A percentile compares a stretch with the other conserved stretches of the same genome.
Conservation (phyloP, 2,888 invertebrate species). For the Sminthurinus aureus region DNA sequence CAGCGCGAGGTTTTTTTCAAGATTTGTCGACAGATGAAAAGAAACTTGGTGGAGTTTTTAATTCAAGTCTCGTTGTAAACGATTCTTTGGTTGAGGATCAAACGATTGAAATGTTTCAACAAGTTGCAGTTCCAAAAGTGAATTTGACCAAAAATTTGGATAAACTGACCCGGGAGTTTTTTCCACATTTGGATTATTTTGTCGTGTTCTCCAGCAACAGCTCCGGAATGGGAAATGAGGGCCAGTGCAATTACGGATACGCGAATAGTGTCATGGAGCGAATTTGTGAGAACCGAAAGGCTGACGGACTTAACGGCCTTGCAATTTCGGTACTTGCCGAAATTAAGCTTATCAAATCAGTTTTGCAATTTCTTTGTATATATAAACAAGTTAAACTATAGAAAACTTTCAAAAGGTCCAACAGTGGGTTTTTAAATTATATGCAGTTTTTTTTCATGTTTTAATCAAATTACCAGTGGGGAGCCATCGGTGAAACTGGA, state of each 20-base stretch:
- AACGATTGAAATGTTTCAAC: constrained; percentile 72
- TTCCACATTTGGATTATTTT: constrained; percentile 72
- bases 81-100: constrained; percentile 69
- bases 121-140: constrained; percentile 80
- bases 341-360: no score
- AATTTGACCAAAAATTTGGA: constrained; percentile 80
- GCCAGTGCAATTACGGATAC: constrained; percentile 90
- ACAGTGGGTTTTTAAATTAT: no score
- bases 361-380: no score
- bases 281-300: constrained; percentile 77
- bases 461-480: no score
- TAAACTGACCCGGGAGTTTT: constrained; percentile 69
- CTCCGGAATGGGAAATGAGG: constrained; percentile 91
- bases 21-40: constrained; percentile 66
- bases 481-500: constrained; percentile 88
- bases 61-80: constrained; percentile 76
- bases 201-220: constrained; percentile 92
- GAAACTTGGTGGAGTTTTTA: constrained; percentile 88
- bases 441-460: background rate
- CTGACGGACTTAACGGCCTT: constrained; percentile 76
- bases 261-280: constrained; percentile 91
- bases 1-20: constrained; percentile 16
- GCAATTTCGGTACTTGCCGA: constrained; percentile 71
- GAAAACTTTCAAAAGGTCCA: no score
- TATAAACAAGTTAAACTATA: no score